Evolutionary conservation across 2,797 vertebrate genomes (phyloP).

Genomic region (Craterocephalus amniculus): DNA sequence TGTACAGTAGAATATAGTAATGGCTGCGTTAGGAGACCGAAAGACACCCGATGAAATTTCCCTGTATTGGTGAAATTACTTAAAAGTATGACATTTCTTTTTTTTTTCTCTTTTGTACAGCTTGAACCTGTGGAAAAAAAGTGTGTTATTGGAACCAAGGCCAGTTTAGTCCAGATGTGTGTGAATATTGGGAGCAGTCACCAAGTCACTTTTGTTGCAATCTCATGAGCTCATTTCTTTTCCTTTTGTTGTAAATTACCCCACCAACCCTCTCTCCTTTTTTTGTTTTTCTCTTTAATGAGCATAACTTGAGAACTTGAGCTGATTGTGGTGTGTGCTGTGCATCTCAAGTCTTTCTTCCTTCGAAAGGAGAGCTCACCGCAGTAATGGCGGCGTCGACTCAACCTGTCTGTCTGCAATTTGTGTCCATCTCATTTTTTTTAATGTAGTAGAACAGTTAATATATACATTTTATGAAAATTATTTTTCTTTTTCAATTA

Average conservation of each 20-base stretch:
- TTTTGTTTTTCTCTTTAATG: conserved; percentile 32
- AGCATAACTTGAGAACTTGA: conserved; percentile 73
- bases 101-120: conserved; percentile 64
- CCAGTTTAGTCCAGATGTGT: conserved; percentile 73
- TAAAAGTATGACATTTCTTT: conserved; percentile 63
- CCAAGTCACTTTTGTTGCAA: conserved; percentile 78
- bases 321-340: conserved; percentile 75
- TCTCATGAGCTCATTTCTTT: conserved; percentile 60
- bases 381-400: conserved; percentile 70
- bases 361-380: conserved; percentile 68
- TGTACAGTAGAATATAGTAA: conserved; percentile 75
- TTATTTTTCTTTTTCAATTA: conserved; percentile 83
- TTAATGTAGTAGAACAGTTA: conserved; percentile 84
- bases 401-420: conserved; percentile 79
- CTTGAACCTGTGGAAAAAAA: conserved; percentile 74
- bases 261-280: not conserved
- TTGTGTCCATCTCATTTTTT: conserved; percentile 81
- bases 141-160: conserved; percentile 72
- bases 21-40: conserved; percentile 53
- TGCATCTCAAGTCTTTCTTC: conserved; percentile 77
- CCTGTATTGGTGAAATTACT: conserved; percentile 57
- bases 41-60: conserved; percentile 50
- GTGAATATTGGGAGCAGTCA: conserved; percentile 77
- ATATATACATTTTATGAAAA: conserved; percentile 85
- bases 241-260: conserved; percentile 71